Evolutionary conservation across 1,140 invertebrate genomes (phyloP), one percentile per base, ranked within the genome.

Genomic region (Drosophila nigromelanica): DNA sequence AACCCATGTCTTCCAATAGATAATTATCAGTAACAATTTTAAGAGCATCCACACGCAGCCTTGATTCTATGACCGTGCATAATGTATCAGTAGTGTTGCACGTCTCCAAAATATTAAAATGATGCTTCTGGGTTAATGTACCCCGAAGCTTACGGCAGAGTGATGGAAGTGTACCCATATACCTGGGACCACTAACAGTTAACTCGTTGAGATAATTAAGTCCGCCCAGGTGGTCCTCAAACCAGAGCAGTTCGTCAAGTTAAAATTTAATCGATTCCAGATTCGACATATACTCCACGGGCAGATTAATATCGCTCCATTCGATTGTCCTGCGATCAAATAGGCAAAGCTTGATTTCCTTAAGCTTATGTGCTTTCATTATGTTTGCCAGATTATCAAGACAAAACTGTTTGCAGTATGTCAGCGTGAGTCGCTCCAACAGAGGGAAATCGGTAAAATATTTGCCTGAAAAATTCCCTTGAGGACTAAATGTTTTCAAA

Each of bases 401-500:
- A 7, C 40, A 24, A 35, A 78, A 68, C 0, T 35, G 3, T 0
- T 21, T 18, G 39, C 82, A 87, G 15, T 71, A 64, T 15, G 78
- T 63, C 2, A 82, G 7, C 1, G 64, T 87, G 2, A 87, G 58
- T 8, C 52, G 42, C 24, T 87, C 71, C 24, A 87, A 51, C 1
- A 45, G 10, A 0, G 27, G 15, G 18, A 79, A 71, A 14, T 60
- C 43, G 0, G 15, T 7, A 33, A 87, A 64, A 51, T 69, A n/a
- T 11, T 35, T 27, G 8, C 82, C 82, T 0, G 63, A 76, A 11
- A 89, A 82, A n/a, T 35, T 40, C 2, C 82, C 82, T 10, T 73
- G 42, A 1, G 82, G 82, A 64, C 82, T 87, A 0, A 87, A 82
- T 0, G 72, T 73, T 39, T 10, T 73, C 5, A 87, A 7, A 45